Percentiles rank a stretch among this genome's conserved stretches.
Evolutionary conservation across 2,888 invertebrate species (phyloP).

Genomic region (Apodemia duryi): DNA sequence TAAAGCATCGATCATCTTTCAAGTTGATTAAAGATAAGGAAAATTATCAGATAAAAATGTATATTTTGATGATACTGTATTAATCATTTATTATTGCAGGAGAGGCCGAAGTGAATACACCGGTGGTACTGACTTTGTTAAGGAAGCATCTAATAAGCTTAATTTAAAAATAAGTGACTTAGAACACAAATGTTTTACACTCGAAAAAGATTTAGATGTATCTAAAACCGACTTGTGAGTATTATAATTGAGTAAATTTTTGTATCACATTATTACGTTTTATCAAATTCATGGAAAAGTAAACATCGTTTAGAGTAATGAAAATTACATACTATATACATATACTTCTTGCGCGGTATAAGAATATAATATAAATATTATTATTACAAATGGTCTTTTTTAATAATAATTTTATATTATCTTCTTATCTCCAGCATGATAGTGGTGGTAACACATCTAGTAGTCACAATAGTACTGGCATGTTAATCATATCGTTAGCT

Average conservation of each 20-base stretch:
- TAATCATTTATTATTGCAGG: constrained; percentile 48
- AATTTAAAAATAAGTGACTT: constrained; percentile 57
- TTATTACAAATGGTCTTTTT: too few species aligned
- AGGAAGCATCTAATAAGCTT: constrained; percentile 59
- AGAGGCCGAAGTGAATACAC: constrained; percentile 44
- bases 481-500: too few species aligned
- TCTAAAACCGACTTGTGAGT: constrained; percentile 75
- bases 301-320: too few species aligned
- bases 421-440: too few species aligned
- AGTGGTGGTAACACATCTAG: too few species aligned
- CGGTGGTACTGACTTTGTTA: constrained; percentile 44
- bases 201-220: constrained; percentile 63
- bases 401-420: too few species aligned
- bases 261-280: too few species aligned
- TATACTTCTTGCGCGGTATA: too few species aligned
- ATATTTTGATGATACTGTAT: constrained; percentile 26
- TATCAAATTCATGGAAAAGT: too few species aligned
- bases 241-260: background rate
- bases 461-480: too few species aligned
- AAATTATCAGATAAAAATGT: constrained; percentile 31
- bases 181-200: constrained; percentile 62
- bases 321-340: too few species aligned
- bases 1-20: constrained; percentile 38
- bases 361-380: too few species aligned
- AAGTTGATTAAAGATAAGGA: constrained; percentile 40